phyloP scores from a whole-genome alignment of 2,113 vertebrate genomes.

The Pseudorasbora parva region DNA sequence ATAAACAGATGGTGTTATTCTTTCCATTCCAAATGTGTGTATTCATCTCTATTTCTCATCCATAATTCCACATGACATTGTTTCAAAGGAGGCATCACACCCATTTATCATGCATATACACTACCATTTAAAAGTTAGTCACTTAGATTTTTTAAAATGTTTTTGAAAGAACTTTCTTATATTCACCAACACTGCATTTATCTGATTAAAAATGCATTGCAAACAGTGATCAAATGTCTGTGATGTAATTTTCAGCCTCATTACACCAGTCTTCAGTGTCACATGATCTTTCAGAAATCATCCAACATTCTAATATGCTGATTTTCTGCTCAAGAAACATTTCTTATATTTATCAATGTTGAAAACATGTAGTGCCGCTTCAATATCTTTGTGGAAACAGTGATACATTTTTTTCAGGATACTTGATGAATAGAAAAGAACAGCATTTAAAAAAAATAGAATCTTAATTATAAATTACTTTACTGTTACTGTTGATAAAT shows the following conservation, averaged over 20 bases:
- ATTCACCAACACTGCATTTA: not conserved
- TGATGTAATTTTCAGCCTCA: too few relatives aligned
- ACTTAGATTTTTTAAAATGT: not conserved
- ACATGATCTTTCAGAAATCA: too few relatives aligned
- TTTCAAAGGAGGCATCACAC: not conserved
- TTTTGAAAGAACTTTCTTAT: not conserved
- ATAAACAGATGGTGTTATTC: constrained; percentile 20
- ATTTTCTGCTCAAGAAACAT: not conserved
- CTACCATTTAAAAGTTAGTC: not conserved
- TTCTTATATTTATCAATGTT: not conserved
- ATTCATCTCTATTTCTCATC: not conserved
- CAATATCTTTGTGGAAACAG: too few relatives aligned
- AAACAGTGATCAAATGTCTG: not conserved
- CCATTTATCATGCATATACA: not conserved
- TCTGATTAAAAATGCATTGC: not conserved
- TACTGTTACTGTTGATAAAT: too few relatives aligned
- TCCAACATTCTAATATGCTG: too few relatives aligned
- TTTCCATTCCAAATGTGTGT: not conserved
- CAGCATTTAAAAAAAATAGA: too few relatives aligned
- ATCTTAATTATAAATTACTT: too few relatives aligned
- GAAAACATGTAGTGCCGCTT: not conserved
- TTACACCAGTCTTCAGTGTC: too few relatives aligned
- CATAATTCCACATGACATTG: not conserved
- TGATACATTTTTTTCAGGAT: too few relatives aligned
- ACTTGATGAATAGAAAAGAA: too few relatives aligned